A percentile compares a stretch with the other conserved stretches of the same genome.
Conservation (phyloP, 2,888 invertebrate genomes). For the Mesoligia furuncula region DNA sequence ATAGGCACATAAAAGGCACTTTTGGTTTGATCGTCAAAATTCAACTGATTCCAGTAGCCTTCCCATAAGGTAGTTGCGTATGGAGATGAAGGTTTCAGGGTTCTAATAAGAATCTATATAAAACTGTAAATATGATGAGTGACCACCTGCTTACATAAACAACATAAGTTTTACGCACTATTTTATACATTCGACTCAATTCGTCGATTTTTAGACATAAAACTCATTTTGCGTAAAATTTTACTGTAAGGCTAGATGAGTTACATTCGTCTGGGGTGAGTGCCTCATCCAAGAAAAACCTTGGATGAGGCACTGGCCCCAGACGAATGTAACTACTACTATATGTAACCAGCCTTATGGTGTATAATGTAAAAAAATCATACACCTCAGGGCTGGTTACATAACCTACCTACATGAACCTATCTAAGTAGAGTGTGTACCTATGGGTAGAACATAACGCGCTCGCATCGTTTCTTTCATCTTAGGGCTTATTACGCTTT, state of each 20-base stretch:
- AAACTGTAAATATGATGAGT: not conserved
- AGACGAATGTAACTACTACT: too few relatives aligned
- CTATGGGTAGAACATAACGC: constrained; percentile 27
- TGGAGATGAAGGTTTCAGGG: not conserved
- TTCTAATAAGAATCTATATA: too few relatives aligned
- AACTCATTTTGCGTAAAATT: not conserved
- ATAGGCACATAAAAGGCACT: not conserved
- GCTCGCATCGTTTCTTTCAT: constrained; percentile 44
- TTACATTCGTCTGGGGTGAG: not conserved
- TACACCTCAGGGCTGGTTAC: constrained; percentile 10
- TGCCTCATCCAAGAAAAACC: not conserved
- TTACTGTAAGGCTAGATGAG: constrained; percentile 5
- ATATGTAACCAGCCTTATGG: too few relatives aligned
- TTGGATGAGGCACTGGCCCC: too few relatives aligned
- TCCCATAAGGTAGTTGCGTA: not conserved
- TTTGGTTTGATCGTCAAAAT: too few relatives aligned
- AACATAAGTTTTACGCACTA: not conserved
- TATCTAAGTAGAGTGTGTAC: not conserved
- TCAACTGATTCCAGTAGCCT: not conserved
- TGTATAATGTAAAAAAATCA: too few relatives aligned
- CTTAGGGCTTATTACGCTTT: constrained; percentile 46
- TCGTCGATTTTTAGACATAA: not conserved
- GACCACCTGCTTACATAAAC: not conserved
- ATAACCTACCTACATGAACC: not conserved
- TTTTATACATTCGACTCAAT: not conserved